A percentile compares a stretch with the other conserved stretches of the same genome.
Evolutionary conservation across 2,797 vertebrate species (phyloP).

Genomic region (Peromyscus attwateri): DNA sequence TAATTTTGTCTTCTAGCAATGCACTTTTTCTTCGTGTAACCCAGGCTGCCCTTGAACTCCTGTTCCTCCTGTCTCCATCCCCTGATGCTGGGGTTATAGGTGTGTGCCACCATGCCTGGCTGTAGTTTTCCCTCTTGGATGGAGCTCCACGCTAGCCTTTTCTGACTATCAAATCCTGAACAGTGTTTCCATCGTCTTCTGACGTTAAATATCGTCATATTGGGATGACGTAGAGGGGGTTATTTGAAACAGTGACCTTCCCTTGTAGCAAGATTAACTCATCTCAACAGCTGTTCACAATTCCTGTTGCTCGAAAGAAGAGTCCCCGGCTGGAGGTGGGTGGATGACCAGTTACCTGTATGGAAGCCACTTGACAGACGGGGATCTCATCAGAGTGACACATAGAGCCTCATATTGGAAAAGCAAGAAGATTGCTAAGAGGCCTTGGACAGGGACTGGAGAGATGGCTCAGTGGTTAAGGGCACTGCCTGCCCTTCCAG

Average conservation of each 20-base stretch:
- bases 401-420: not conserved
- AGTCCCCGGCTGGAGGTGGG: fast-evolving
- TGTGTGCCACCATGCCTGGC: not conserved
- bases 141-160: not conserved
- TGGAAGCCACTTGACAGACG: too few relatives aligned
- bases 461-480: not conserved
- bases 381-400: not conserved
- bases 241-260: not conserved
- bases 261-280: not conserved
- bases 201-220: not conserved
- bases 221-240: too few relatives aligned
- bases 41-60: not conserved
- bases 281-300: not conserved
- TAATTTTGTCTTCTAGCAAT: not conserved
- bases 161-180: not conserved
- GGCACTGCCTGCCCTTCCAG: not conserved
- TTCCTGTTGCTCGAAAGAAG: not conserved
- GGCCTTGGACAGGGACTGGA: not conserved
- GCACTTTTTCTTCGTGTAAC: not conserved
- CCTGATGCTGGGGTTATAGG: not conserved
- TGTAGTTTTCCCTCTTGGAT: not conserved
- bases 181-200: not conserved
- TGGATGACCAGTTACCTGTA: not conserved
- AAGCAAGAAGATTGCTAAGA: not conserved
- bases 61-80: not conserved